Conservation (phyloP, 1,140 invertebrate species). For the Aphidius gifuensis region DNA sequence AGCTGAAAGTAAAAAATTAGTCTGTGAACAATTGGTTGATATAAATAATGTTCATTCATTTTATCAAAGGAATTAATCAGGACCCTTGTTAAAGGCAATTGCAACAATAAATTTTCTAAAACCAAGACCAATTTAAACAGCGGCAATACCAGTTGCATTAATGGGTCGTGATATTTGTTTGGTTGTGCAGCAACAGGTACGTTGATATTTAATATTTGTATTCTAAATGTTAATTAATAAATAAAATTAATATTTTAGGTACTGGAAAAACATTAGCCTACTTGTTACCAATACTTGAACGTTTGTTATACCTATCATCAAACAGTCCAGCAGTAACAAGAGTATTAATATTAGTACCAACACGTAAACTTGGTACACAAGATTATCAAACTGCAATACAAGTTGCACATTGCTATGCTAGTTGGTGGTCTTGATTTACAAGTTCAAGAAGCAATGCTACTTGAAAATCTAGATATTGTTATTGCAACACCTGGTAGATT, state of each 20-base stretch:
- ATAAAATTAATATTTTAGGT: too few relatives aligned
- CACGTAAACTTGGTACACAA: slow-evolving; percentile 93
- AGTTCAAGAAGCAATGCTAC: slow-evolving; percentile 76
- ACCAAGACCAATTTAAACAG: slow-evolving; percentile 94
- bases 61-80: slow-evolving; percentile 89
- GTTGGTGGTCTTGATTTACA: slow-evolving; percentile 94
- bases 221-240: too few relatives aligned
- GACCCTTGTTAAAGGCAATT: slow-evolving; percentile 88
- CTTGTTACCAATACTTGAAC: slow-evolving; percentile 94
- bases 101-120: slow-evolving; percentile 82
- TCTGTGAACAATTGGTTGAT: slow-evolving; percentile 72
- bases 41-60: slow-evolving; percentile 75
- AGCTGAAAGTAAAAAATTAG: slow-evolving; percentile 58
- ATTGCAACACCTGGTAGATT: slow-evolving; percentile 97
- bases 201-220: too few relatives aligned
- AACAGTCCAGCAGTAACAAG: slow-evolving; percentile 68
- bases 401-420: slow-evolving; percentile 80
- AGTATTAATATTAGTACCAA: slow-evolving; percentile 93
- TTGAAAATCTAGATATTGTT: slow-evolving; percentile 92
- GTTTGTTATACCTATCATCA: slow-evolving; percentile 73
- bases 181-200: slow-evolving; percentile 92
- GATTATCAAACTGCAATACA: slow-evolving; percentile 92
- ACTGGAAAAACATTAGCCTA: slow-evolving; percentile 99
- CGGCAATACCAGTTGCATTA: slow-evolving; percentile 91
- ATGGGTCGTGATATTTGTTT: slow-evolving; percentile 85